These are phyloP conservation scores for Oncorhynchus clarkii DNA, from an alignment of 2,113 vertebrate genomes.

Conservation along the genomic window DNA sequence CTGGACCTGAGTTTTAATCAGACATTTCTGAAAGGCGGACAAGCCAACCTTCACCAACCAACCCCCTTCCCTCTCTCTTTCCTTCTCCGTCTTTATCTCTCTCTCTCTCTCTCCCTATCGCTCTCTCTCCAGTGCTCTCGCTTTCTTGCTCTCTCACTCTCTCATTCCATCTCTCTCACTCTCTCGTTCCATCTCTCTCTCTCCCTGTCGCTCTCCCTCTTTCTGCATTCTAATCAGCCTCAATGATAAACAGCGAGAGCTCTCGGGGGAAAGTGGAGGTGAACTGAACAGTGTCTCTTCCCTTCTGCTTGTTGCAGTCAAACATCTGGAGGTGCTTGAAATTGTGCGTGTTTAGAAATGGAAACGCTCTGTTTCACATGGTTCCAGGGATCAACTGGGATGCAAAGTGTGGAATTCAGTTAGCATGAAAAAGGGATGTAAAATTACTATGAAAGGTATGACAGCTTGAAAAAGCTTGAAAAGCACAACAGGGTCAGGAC, in stretches of 20 bases:
- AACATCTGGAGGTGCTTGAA: constrained; percentile 31
- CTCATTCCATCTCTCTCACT: constrained; percentile 20
- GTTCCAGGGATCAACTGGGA: constrained; percentile 40
- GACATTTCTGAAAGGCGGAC: constrained; percentile 64
- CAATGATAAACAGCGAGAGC: constrained; percentile 43
- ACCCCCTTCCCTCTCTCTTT: constrained; percentile 33
- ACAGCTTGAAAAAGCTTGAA: constrained; percentile 2
- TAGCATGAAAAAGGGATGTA: constrained; percentile 25
- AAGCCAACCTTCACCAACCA: constrained; percentile 61
- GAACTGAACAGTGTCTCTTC: neutral
- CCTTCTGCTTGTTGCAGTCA: neutral
- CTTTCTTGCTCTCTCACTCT: constrained; percentile 24
- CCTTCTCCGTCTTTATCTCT: constrained; percentile 26
- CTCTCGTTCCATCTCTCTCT: constrained; percentile 29
- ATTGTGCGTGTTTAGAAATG: constrained; percentile 35
- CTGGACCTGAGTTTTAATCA: constrained; percentile 69
- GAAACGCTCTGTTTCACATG: constrained; percentile 45
- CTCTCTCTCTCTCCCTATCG: constrained; percentile 19
- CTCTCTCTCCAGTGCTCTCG: constrained; percentile 17
- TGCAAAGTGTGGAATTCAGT: constrained; percentile 41
- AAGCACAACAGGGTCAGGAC: constrained; percentile 29
- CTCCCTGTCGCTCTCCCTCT: constrained; percentile 28
- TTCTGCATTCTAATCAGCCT: constrained; percentile 51
- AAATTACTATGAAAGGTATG: neutral
- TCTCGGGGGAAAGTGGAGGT: constrained; percentile 26